Conservation (phyloP, 1,140 invertebrate genomes). For the Drosophila kepulauana region DNA sequence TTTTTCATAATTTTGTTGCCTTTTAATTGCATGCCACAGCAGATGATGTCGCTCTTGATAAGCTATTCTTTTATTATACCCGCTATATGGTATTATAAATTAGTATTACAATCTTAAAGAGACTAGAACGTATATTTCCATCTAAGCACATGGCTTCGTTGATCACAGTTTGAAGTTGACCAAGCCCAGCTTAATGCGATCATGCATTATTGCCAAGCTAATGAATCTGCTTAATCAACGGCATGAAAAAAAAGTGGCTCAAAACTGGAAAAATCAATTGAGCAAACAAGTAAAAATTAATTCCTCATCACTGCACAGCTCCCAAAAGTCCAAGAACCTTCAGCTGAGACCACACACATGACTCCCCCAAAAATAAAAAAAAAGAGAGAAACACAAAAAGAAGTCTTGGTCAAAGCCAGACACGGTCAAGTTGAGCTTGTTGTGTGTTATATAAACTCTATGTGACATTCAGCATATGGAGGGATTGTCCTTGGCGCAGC, state of each 20-base stretch:
- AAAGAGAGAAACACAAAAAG: slow-evolving; percentile 13
- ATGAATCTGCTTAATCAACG: slow-evolving; percentile 76
- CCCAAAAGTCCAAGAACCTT: slow-evolving; percentile 57
- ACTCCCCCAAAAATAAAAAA: slow-evolving; percentile 17
- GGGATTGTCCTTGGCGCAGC: slow-evolving; percentile 65
- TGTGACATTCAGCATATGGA: slow-evolving; percentile 67
- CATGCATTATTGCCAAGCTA: slow-evolving; percentile 79
- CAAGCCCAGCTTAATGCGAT: slow-evolving; percentile 69
- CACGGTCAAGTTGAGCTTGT: slow-evolving; percentile 27
- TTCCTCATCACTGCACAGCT: slow-evolving; percentile 69
- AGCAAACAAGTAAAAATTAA: slow-evolving; percentile 81
- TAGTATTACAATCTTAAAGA: no score
- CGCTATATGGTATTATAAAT: no score
- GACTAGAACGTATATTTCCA: no score
- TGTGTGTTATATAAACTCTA: slow-evolving; percentile 69
- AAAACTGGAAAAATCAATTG: slow-evolving; percentile 68
- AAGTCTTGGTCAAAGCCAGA: slow-evolving; percentile 9
- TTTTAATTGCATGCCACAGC: slow-evolving; percentile 64
- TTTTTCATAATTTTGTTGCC: slow-evolving; percentile 76
- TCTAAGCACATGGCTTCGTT: neutral
- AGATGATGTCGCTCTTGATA: slow-evolving; percentile 21
- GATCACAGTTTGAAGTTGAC: slow-evolving; percentile 5
- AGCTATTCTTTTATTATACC: neutral
- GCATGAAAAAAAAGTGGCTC: slow-evolving; percentile 36
- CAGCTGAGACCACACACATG: slow-evolving; percentile 55